A percentile compares a stretch with the other conserved stretches of the same genome.
phyloP scores from a whole-genome alignment of 2,797 vertebrate species.

The Taeniopygia guttata region DNA sequence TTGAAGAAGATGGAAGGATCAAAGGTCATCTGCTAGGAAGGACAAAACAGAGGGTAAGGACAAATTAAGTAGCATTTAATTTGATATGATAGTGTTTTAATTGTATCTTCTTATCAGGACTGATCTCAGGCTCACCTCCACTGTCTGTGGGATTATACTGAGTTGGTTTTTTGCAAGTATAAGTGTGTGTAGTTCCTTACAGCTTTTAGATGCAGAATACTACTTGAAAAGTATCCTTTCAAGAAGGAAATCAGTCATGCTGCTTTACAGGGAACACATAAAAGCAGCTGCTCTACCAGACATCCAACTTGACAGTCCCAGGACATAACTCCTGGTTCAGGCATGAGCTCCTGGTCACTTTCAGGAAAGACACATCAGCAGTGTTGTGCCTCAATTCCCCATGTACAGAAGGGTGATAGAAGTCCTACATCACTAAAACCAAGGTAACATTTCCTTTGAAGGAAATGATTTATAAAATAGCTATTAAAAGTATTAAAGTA shows the following conservation, averaged over 20 bases:
- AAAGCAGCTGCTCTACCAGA: neutral
- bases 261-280: neutral
- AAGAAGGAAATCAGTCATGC: neutral
- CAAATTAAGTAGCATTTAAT: neutral
- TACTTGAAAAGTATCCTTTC: neutral
- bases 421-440: neutral
- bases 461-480: neutral
- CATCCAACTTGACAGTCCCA: neutral
- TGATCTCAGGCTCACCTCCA: neutral
- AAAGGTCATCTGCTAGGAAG: slow-evolving; percentile 83
- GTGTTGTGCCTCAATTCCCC: neutral
- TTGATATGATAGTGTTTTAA: neutral
- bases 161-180: neutral
- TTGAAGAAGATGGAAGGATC: slow-evolving; percentile 88
- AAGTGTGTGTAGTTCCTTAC: neutral
- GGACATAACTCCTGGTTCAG: neutral
- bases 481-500: neutral
- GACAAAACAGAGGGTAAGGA: slow-evolving; percentile 16
- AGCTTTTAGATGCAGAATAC: neutral
- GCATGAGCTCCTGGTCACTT: neutral
- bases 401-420: neutral
- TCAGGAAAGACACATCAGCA: neutral
- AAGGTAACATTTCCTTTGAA: neutral
- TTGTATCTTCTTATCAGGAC: neutral
- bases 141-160: neutral